Evolutionary conservation across 2,113 vertebrate genomes (phyloP), one percentile per base, ranked within the genome.

Genomic region (Gasterosteus nipponicus): DNA sequence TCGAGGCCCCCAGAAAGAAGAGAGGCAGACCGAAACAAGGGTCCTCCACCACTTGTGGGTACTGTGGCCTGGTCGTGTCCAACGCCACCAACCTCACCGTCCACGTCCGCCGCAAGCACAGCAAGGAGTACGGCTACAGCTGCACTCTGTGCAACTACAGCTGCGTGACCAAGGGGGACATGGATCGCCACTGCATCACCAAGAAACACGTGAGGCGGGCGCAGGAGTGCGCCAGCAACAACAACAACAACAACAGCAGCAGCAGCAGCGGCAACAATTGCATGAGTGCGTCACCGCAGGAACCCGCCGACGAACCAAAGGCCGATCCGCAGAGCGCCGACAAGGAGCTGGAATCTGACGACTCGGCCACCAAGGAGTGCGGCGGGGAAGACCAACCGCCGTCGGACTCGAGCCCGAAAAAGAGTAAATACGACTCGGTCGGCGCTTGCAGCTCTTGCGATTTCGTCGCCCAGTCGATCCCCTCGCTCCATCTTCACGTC

Each of bases 111-210:
- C 96, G 98, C 47, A 98, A 96, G 85, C 98, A 99, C 88, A 99
- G 97, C 79, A 97, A 96, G 72, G 94, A 99, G 47, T 99, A 98
- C 44, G 97, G 97, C 78, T 99, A 97, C 80, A 94, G 95, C 82
- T 99, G 98, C 89, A 97, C 95, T 62, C 89, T 98, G 62, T 99
- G 98, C 82, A 97, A 95, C 88, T 99, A 99, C 67, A 98, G 95
- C 75, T 99, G 97, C 0, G 98, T 99, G 58, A 99, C 98, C 53
- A 99, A 99, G 94, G 98, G 98, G 54, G 98, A 99, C 75, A 99
- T 99, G 96, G 98, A 99, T 75, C 97, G 98, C 1, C 98, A 99
- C 46, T 98, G 97, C 85, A 93, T 96, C 65, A 99, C 98, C 9
- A 99, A 97, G 89, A 99, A 99, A 73, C 98, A 99, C 66, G 92